Evolutionary conservation across 2,797 vertebrate genomes (phyloP).

Genomic region (Poliocrania exsul): DNA sequence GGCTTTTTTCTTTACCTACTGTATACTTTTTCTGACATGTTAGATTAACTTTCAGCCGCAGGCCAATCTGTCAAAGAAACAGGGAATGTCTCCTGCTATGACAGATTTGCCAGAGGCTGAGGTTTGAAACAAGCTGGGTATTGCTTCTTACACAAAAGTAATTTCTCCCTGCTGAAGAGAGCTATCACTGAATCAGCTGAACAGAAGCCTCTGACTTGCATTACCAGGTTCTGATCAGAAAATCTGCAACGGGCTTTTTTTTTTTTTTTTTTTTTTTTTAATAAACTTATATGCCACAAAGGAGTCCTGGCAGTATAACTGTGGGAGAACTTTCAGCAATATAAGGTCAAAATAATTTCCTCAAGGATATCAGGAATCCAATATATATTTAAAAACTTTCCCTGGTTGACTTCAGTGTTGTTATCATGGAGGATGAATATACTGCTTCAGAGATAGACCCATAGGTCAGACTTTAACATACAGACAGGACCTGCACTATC

Average conservation of each 20-base stretch:
- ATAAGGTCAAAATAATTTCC: conserved; percentile 70
- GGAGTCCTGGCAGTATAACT: conserved; percentile 49
- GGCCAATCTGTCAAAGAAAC: conserved; percentile 82
- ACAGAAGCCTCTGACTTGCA: conserved; percentile 67
- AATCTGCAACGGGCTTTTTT: conserved; percentile 64
- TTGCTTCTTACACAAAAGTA: conserved; percentile 78
- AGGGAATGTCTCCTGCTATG: conserved; percentile 78
- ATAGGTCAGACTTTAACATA: neutral
- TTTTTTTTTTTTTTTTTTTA: conserved; percentile 27
- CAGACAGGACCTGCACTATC: neutral
- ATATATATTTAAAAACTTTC: conserved; percentile 55
- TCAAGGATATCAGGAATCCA: conserved; percentile 55
- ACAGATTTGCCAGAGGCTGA: conserved; percentile 80
- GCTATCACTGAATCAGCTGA: conserved; percentile 72
- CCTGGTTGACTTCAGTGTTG: conserved; percentile 8
- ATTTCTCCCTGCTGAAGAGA: conserved; percentile 74
- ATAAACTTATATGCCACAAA: conserved; percentile 63
- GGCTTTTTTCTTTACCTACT: conserved; percentile 42
- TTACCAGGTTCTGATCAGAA: conserved; percentile 67
- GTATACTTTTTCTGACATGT: conserved; percentile 76
- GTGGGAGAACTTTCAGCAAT: conserved; percentile 47
- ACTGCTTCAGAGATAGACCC: conserved; percentile 15
- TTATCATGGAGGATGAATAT: conserved; percentile 19
- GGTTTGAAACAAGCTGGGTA: conserved; percentile 77
- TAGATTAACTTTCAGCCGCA: conserved; percentile 80